Percentiles rank a stretch among this genome's conserved stretches.
Conservation (phyloP, 2,113 vertebrate species). For the Elgaria multicarinata region DNA sequence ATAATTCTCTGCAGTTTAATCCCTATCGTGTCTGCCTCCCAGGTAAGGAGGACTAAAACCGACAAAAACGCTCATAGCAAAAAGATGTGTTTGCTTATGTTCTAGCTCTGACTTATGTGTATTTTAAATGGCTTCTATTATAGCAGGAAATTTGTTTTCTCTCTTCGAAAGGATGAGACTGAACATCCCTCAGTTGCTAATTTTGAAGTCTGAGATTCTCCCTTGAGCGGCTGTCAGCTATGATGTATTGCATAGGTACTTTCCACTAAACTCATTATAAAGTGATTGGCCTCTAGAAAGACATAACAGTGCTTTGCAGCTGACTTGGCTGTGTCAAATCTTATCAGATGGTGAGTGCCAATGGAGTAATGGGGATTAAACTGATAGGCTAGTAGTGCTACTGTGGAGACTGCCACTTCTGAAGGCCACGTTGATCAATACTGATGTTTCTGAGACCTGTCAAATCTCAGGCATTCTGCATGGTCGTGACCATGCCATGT, state of each 20-base stretch:
- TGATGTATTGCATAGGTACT: constrained; percentile 77
- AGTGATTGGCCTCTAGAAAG: constrained; percentile 78
- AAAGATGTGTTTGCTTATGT: constrained; percentile 54
- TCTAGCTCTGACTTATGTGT: constrained; percentile 73
- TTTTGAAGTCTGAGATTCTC: constrained; percentile 73
- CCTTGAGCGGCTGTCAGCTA: constrained; percentile 77
- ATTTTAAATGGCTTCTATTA: constrained; percentile 68
- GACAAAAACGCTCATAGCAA: constrained; percentile 65
- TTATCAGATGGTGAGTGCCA: constrained; percentile 47
- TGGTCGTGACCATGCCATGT: not conserved
- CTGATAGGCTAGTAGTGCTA: constrained; percentile 16
- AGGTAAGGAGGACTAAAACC: constrained; percentile 62
- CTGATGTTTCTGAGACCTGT: not conserved
- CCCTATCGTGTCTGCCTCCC: constrained; percentile 1
- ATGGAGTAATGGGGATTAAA: constrained; percentile 45
- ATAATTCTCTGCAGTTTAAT: not conserved
- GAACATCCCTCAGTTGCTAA: constrained; percentile 71
- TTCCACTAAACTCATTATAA: constrained; percentile 79
- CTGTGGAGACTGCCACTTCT: constrained; percentile 8
- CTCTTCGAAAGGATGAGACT: constrained; percentile 59
- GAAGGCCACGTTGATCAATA: not conserved
- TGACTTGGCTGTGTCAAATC: constrained; percentile 62
- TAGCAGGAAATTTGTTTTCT: constrained; percentile 68
- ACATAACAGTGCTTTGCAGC: constrained; percentile 50
- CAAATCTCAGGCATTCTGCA: not conserved